Base-by-base conservation (phyloP, 2,797 vertebrate species). In the Epinephelus malabaricus region DNA sequence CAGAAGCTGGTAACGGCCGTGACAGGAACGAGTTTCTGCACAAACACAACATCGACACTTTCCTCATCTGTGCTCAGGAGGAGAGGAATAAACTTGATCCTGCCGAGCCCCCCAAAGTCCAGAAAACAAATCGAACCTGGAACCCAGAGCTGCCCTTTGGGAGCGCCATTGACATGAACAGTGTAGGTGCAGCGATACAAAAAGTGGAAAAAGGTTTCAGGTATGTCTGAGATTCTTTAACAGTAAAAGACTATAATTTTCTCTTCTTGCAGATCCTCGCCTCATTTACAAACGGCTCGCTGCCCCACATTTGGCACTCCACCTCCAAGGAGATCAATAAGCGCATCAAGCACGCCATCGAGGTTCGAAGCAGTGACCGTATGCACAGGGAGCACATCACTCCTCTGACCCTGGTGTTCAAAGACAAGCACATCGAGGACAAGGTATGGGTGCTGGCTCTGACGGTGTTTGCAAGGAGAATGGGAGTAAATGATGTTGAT, bases 1-100 rank as follows among this genome's bases (percentile, higher is more conserved):
- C 94, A 0, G 98, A 99, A 86, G 97, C 97, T 7, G 98, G 98
- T 1, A 96, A 95, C 0, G 98, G 98, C 1, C 95, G 96, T 49
- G 97, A 99, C 60, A 96, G 98, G 65, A 99, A 96, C 11, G 98
- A 99, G 81, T 99, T 99, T 90, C 89, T 99, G 77, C 94, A 95
- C 70, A 98, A 96, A 83, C 97, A 99, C 84, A 97, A 98, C 77
- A 99, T 99, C 23, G 98, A 99, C 91, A 98, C 98, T 8, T 99
- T 97, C 83, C 95, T 99, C 84, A 98, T 99, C 89, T 97, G 97
- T 89, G 96, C 96, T 58, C 95, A 95, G 0, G 95, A 97, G 58
- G 95, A 96, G 19, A 95, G 49, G 70, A 92, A 0, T 83, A 93
- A 91, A 78, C 84, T 68, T 73, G 92, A 65, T 89, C 92, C 90